A percentile compares a stretch with the other conserved stretches of the same genome.
These are phyloP conservation scores for Platerodrilus igneus DNA, from an alignment of 2,888 invertebrate genomes.

Conservation along the genomic window DNA sequence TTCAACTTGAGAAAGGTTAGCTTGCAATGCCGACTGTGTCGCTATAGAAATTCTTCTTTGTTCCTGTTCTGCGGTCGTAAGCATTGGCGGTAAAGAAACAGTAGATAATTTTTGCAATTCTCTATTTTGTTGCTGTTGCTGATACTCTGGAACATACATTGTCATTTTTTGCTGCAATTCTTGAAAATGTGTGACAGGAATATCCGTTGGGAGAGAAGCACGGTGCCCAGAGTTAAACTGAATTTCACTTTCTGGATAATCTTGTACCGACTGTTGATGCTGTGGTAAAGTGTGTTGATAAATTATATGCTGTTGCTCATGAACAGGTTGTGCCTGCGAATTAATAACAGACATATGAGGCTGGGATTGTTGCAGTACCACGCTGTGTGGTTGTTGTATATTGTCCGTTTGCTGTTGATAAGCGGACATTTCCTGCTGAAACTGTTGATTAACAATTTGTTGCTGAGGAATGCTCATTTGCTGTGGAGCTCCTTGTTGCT, in stretches of 20 bases:
- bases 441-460: conserved; percentile 14
- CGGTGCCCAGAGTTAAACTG: conserved; percentile 39
- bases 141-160: conserved; percentile 25
- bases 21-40: conserved; percentile 38
- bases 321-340: conserved; percentile 47
- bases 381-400: conserved; percentile 10
- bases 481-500: background rate
- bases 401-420: conserved; percentile 8
- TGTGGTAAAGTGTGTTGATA: conserved; percentile 39
- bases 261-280: conserved; percentile 14
- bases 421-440: no score
- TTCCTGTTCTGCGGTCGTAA: conserved; percentile 37
- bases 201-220: conserved; percentile 34
- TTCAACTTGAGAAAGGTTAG: no score
- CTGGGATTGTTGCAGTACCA: conserved; percentile 20
- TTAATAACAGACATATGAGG: conserved; percentile 52
- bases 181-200: conserved; percentile 40
- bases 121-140: conserved; percentile 36
- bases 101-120: conserved; percentile 38
- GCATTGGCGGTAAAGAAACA: conserved; percentile 40
- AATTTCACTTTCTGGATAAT: conserved; percentile 27
- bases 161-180: conserved; percentile 43
- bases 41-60: conserved; percentile 40
- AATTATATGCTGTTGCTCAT: conserved; percentile 47
- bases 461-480: conserved; percentile 4